phyloP scores from a whole-genome alignment of 2,888 invertebrate genomes.

The Limenitis camilla region DNA sequence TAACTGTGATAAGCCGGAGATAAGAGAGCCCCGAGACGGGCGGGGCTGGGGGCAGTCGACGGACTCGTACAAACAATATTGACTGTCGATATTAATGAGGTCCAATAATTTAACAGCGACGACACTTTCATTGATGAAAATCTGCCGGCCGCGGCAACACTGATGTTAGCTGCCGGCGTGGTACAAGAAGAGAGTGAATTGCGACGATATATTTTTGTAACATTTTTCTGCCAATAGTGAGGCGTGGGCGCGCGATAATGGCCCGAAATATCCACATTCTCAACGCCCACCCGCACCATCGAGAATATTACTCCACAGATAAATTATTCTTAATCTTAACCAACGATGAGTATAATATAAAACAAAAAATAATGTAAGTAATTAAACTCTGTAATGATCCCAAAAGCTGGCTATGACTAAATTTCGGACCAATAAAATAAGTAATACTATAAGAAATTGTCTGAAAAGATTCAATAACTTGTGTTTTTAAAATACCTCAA shows the following conservation, averaged over 20 bases:
- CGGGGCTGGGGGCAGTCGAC: constrained; percentile 37
- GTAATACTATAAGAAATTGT: no score
- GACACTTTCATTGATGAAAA: constrained; percentile 9
- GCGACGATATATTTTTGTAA: constrained; percentile 60
- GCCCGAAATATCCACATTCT: constrained; percentile 63
- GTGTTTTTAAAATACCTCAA: no score
- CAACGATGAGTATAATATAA: constrained; percentile 11
- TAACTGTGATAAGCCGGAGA: constrained; percentile 59
- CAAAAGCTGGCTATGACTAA: background rate
- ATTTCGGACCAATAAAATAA: background rate
- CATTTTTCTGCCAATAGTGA: constrained; percentile 62
- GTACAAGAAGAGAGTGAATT: constrained; percentile 44
- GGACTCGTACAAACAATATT: constrained; percentile 10
- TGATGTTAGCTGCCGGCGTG: constrained; percentile 36
- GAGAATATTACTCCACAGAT: constrained; percentile 54
- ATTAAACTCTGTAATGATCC: background rate
- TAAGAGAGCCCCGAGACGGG: constrained; percentile 32
- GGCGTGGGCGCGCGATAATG: constrained; percentile 63
- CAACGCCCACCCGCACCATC: constrained; percentile 53
- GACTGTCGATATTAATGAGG: constrained; percentile 8
- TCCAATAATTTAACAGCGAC: background rate
- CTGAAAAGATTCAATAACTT: no score
- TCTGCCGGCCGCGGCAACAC: constrained; percentile 37
- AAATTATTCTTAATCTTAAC: constrained; percentile 43
- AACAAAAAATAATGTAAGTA: background rate